These are phyloP conservation scores for Coracopsis vasa DNA, from an alignment of 2,113 vertebrate species.

Conservation along the genomic window DNA sequence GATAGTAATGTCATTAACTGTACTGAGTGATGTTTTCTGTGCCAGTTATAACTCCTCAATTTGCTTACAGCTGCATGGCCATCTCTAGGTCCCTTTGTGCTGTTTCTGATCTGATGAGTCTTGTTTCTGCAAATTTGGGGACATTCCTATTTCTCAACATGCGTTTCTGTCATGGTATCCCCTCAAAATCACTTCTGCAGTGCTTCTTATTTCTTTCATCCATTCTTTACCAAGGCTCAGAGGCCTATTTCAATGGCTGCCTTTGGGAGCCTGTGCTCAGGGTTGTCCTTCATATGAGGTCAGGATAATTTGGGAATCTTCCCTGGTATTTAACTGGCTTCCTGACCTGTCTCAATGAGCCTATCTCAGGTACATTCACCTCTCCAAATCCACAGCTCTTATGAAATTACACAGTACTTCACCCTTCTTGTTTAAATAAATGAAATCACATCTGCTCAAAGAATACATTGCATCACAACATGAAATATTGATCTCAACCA, in stretches of 20 bases:
- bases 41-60: background rate
- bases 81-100: background rate
- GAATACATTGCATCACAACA: background rate
- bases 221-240: background rate
- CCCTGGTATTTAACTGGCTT: background rate
- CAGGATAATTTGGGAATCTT: background rate
- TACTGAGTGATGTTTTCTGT: background rate
- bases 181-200: background rate
- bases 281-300: background rate
- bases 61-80: background rate
- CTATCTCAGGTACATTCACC: background rate
- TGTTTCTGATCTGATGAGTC: background rate
- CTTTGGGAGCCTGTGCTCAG: background rate
- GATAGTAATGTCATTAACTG: background rate
- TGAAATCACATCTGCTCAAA: background rate
- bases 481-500: background rate
- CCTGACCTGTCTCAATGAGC: background rate
- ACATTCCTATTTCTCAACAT: accelerated
- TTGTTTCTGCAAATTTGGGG: background rate
- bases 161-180: background rate
- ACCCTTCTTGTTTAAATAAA: conserved; percentile 3
- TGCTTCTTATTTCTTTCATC: background rate
- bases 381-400: background rate
- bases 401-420: background rate
- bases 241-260: background rate